phyloP scores from a whole-genome alignment of 2,113 vertebrate species.

The Cottus gobio region DNA sequence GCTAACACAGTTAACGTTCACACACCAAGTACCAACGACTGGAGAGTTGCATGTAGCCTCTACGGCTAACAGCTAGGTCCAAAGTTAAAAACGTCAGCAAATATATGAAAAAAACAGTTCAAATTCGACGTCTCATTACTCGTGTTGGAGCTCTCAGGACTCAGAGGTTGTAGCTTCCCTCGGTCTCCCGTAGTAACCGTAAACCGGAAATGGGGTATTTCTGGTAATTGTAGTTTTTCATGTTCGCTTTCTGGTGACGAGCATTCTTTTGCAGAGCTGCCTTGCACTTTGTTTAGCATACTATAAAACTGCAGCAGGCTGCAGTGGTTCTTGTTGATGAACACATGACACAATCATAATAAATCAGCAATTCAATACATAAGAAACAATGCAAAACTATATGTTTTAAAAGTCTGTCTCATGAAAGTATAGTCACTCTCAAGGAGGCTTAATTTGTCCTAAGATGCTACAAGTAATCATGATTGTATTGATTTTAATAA shows the following conservation, averaged over 20 bases:
- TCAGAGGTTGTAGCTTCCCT: slow-evolving; percentile 42
- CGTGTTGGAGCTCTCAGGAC: background rate
- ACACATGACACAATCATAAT: background rate
- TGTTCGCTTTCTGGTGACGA: background rate
- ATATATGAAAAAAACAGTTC: background rate
- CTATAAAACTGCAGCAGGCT: background rate
- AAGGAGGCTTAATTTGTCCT: background rate
- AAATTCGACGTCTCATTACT: background rate
- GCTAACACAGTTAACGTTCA: slow-evolving; percentile 16
- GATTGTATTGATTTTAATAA: background rate
- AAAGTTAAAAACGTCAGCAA: background rate
- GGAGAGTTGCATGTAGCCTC: too few species aligned
- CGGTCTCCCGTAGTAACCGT: slow-evolving; percentile 83
- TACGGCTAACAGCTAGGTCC: fast-evolving
- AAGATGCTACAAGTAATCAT: background rate
- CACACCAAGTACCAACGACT: background rate
- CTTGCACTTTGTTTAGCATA: background rate
- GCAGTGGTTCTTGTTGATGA: background rate
- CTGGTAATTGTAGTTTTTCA: slow-evolving; percentile 72
- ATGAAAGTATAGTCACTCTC: background rate
- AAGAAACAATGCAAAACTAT: background rate
- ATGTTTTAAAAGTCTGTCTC: background rate
- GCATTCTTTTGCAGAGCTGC: background rate
- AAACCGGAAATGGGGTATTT: slow-evolving; percentile 59
- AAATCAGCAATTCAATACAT: background rate